Percentiles rank a stretch among this genome's conserved stretches.
Conservation (phyloP, 2,113 vertebrate species). For the Pygoscelis antarcticus region DNA sequence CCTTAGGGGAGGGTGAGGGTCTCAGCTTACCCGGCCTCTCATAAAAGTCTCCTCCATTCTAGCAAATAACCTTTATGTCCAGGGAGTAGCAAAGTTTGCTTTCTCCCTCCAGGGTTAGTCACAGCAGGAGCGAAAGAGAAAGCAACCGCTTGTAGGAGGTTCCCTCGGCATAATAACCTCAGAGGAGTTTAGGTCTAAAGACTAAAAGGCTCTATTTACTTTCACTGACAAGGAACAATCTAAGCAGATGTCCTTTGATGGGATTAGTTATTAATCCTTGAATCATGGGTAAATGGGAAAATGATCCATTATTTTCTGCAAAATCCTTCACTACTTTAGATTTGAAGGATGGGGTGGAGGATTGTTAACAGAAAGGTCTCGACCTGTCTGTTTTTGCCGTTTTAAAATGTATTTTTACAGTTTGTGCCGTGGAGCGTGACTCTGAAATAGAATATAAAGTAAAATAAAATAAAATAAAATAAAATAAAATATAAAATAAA, state of each 20-base stretch:
- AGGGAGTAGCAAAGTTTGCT: slow-evolving; percentile 47
- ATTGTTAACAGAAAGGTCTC: background rate
- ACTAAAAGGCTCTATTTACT: slow-evolving; percentile 72
- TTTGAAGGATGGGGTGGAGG: background rate
- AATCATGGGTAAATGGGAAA: slow-evolving; percentile 63
- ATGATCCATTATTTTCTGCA: slow-evolving; percentile 68
- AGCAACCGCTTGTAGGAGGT: slow-evolving; percentile 33
- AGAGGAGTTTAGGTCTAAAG: slow-evolving; percentile 50
- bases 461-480: background rate
- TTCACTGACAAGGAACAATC: slow-evolving; percentile 68
- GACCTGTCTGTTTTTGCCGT: background rate
- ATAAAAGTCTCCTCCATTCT: slow-evolving; percentile 20
- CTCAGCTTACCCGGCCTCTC: background rate
- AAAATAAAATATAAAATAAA: background rate
- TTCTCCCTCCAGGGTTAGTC: slow-evolving; percentile 60
- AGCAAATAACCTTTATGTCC: slow-evolving; percentile 46
- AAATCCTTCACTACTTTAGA: slow-evolving; percentile 41
- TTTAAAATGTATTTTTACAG: background rate
- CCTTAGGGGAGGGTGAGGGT: background rate
- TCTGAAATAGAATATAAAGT: background rate
- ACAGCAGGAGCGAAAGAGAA: slow-evolving; percentile 44
- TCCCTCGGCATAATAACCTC: slow-evolving; percentile 43
- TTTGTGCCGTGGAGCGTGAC: background rate
- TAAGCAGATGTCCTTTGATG: slow-evolving; percentile 75
- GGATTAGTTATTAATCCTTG: slow-evolving; percentile 74